Evolutionary conservation across 2,113 vertebrate species (phyloP), one percentile per base, ranked within the genome.

Genomic region (Globicephala melas): DNA sequence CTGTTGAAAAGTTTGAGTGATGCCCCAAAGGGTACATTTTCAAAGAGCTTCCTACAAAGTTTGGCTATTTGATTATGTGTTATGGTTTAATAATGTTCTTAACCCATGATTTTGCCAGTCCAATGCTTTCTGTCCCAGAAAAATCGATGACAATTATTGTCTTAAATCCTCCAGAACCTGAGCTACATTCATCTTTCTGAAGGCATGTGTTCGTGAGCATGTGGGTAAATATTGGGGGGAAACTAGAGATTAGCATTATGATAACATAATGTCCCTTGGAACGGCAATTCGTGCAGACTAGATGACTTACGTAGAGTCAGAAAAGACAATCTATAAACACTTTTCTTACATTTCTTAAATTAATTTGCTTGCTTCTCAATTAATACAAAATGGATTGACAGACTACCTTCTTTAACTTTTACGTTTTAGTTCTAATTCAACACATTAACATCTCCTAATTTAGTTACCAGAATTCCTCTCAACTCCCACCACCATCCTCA

Each of bases 41-140:
- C 38, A 60, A 96, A 92, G 44, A 89, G 6, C 6, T 83, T 89
- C 25, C 28, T 13, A 5, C 23, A 81, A 95, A 62, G 17, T 84
- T 65, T 89, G 58, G 63, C 26, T 70, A 41, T 80, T 81, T 58
- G 41, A 92, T 71, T 85, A 77, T 53, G 33, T 77, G 67, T 74
- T 76, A 79, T 17, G 60, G 58, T 91, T n/a, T 92, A 90, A 90
- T 88, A 62, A 93, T 71, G 5, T 53, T 11, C 50, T 89, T 84
- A 91, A 86, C 58, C 58, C 18, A 67, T 9, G 7, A 81, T 93
- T 23, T 25, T 89, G 53, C 21, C 18, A 96, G 80, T 97, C 17
- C 97, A 92, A 97, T 96, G 62, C 88, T 97, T 55, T 85, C 63
- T 50, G 20, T 83, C 95, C 31, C 25, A 95, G 60, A 63, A 81